Conservation (phyloP, 2,797 vertebrate genomes). For the Bradypus variegatus region DNA sequence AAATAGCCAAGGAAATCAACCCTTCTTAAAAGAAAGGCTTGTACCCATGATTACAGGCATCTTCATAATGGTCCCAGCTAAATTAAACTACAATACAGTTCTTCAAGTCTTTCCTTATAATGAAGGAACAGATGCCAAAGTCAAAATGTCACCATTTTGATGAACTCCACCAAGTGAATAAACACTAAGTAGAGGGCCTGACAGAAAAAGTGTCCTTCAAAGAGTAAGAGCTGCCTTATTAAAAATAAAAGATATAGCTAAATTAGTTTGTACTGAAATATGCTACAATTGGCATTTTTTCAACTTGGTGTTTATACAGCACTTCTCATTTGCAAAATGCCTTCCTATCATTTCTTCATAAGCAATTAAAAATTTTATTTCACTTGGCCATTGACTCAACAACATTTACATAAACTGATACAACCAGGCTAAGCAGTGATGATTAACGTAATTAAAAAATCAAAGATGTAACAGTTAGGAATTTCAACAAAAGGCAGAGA, state of each 20-base stretch:
- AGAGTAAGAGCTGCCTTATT: slow-evolving; percentile 10
- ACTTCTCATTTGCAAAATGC: slow-evolving; percentile 30
- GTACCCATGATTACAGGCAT: background rate
- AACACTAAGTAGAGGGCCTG: background rate
- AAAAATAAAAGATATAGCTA: slow-evolving; percentile 34
- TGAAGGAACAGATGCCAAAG: background rate
- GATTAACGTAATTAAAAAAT: background rate
- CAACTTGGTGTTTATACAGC: background rate
- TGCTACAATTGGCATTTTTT: slow-evolving; percentile 1
- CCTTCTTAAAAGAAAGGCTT: background rate
- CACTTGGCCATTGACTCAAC: background rate
- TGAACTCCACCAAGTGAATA: background rate
- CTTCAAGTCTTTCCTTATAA: background rate
- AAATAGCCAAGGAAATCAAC: background rate
- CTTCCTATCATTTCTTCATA: slow-evolving; percentile 19
- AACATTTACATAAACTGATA: background rate
- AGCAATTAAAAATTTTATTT: slow-evolving; percentile 41
- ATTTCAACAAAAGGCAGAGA: background rate
- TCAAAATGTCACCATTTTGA: background rate
- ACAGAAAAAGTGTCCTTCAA: background rate
- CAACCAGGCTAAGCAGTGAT: background rate
- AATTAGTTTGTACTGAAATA: slow-evolving; percentile 30
- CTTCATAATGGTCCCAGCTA: background rate
- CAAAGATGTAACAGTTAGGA: background rate
- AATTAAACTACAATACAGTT: background rate